phyloP scores from a whole-genome alignment of 2,113 vertebrate genomes.

The Oncorhynchus gorbuscha region DNA sequence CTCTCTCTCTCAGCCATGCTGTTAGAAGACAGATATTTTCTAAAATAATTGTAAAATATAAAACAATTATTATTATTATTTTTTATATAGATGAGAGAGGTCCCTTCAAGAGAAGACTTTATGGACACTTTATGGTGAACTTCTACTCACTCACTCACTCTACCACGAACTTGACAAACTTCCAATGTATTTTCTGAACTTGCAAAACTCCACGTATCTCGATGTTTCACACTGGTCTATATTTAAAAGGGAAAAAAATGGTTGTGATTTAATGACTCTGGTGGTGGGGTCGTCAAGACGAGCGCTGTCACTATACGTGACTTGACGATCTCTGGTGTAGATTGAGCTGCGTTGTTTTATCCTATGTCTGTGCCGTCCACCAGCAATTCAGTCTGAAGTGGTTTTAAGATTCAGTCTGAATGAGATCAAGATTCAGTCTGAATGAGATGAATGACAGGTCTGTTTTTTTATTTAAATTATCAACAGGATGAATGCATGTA shows the following conservation, averaged over 20 bases:
- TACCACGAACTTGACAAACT: conserved; percentile 51
- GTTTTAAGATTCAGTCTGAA: conserved; percentile 22
- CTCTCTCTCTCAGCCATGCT: conserved; percentile 63
- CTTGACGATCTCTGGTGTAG: conserved; percentile 43
- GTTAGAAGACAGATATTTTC: conserved; percentile 73
- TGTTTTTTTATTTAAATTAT: conserved; percentile 7
- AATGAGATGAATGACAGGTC: conserved; percentile 15
- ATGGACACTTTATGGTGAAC: conserved; percentile 45
- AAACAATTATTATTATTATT: conserved; percentile 57
- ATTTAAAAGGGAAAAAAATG: conserved; percentile 7
- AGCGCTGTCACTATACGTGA: conserved; percentile 26
- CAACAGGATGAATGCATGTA: too few relatives aligned
- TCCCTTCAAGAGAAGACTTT: conserved; percentile 32
- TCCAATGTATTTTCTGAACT: conserved; percentile 49
- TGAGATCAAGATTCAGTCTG: conserved; percentile 12
- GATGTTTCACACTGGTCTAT: conserved; percentile 43
- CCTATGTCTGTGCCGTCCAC: conserved; percentile 28
- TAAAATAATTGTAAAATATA: conserved; percentile 69
- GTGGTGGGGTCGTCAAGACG: conserved; percentile 19
- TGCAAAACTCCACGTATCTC: conserved; percentile 32
- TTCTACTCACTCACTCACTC: conserved; percentile 50
- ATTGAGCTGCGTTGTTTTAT: conserved; percentile 12
- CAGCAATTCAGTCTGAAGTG: conserved; percentile 22
- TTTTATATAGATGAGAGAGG: conserved; percentile 57
- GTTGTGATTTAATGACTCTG: conserved; percentile 28